Evolutionary conservation across 2,888 invertebrate genomes (phyloP).

Genomic region (Meghimatium bilineatum): DNA sequence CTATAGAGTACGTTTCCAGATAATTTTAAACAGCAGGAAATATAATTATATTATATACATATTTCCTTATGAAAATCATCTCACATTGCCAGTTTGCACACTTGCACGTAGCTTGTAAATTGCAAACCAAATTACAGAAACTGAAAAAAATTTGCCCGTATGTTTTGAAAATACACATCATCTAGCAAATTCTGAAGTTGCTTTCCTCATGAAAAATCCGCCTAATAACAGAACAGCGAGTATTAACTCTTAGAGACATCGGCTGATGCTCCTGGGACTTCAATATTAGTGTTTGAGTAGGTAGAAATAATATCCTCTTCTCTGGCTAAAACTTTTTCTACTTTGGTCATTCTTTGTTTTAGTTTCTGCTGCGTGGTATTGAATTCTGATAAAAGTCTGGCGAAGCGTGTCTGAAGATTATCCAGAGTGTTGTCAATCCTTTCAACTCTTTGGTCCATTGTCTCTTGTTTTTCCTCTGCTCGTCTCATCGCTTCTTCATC

Average conservation of each 20-base stretch:
- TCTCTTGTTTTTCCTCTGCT: slow-evolving; percentile 77
- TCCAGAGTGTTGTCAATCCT: slow-evolving; percentile 86
- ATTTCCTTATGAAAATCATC: too few species aligned
- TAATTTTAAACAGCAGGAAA: too few species aligned
- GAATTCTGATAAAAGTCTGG: slow-evolving; percentile 88
- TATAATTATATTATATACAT: too few species aligned
- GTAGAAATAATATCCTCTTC: slow-evolving; percentile 66
- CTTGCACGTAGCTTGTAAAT: too few species aligned
- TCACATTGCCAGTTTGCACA: too few species aligned
- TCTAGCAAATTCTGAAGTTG: neutral
- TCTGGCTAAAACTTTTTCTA: slow-evolving; percentile 72
- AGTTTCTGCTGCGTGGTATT: slow-evolving; percentile 89
- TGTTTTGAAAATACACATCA: neutral
- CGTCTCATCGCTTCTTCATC: slow-evolving; percentile 78
- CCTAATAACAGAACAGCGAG: neutral
- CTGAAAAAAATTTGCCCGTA: too few species aligned
- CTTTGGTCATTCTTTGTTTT: slow-evolving; percentile 84
- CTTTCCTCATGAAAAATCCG: neutral
- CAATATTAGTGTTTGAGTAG: slow-evolving; percentile 55
- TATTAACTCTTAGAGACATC: neutral
- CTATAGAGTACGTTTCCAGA: too few species aligned
- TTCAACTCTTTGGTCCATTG: slow-evolving; percentile 87
- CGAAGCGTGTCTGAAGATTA: slow-evolving; percentile 87
- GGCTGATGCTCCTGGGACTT: slow-evolving; percentile 25
- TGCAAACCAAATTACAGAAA: too few species aligned